Evolutionary conservation across 2,113 vertebrate genomes (phyloP).

Genomic region (Microtus montanus): DNA sequence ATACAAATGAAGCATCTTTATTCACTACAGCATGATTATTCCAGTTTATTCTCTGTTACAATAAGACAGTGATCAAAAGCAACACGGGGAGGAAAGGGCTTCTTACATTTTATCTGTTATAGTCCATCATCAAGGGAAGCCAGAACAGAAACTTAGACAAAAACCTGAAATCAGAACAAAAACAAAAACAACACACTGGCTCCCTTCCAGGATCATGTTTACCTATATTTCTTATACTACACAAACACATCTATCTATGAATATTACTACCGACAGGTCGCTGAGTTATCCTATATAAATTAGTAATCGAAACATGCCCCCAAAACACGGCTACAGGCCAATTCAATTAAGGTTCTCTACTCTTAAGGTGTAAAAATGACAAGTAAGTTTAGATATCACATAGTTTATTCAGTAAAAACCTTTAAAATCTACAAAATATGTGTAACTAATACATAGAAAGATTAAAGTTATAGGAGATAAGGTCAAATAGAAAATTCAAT

Average conservation of each 20-base stretch:
- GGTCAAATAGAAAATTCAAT: not conserved
- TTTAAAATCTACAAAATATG: not conserved
- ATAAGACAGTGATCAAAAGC: not conserved
- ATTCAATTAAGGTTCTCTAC: not conserved
- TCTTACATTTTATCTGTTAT: not conserved
- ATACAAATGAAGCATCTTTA: constrained; percentile 6
- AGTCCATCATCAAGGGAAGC: not conserved
- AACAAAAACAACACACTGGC: not conserved
- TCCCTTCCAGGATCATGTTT: not conserved
- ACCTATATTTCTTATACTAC: not conserved
- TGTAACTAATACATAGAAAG: not conserved
- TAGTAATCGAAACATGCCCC: not conserved
- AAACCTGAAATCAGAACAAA: not conserved
- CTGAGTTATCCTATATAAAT: not conserved
- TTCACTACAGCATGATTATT: not conserved
- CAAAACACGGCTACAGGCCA: not conserved
- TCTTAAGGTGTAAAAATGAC: not conserved
- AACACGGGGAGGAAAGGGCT: not conserved
- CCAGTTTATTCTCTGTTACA: not conserved
- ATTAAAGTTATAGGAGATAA: not conserved
- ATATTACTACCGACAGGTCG: not conserved
- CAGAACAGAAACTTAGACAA: not conserved
- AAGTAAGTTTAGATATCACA: not conserved
- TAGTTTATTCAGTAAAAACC: not conserved
- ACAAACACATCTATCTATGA: not conserved